phyloP scores from a whole-genome alignment of 2,113 vertebrate genomes.

The Dryoscopus gambensis region DNA sequence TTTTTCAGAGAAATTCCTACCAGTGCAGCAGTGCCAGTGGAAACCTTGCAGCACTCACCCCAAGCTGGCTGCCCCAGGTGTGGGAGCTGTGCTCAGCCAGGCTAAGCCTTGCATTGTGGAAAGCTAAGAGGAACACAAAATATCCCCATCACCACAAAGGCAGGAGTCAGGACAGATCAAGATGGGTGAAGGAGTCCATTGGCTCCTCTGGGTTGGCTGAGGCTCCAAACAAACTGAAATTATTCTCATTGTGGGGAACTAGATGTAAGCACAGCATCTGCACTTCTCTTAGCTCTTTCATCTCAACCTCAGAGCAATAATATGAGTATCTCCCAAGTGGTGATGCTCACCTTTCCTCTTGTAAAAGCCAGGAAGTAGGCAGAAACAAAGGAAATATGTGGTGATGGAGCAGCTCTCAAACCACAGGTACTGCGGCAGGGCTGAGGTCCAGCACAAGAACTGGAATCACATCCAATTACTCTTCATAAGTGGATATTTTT shows the following conservation, averaged over 20 bases:
- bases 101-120: neutral
- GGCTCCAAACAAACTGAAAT: neutral
- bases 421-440: neutral
- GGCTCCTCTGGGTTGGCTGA: neutral
- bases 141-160: neutral
- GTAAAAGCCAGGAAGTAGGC: neutral
- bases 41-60: neutral
- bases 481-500: neutral
- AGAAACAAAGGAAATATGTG: neutral
- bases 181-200: neutral
- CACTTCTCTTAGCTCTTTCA: neutral
- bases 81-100: fast-evolving
- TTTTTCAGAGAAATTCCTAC: neutral
- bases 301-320: neutral
- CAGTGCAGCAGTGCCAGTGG: neutral
- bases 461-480: neutral
- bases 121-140: neutral
- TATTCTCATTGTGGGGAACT: neutral
- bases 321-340: neutral
- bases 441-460: neutral
- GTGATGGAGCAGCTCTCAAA: neutral
- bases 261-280: neutral
- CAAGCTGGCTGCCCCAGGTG: neutral
- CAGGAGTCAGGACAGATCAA: neutral
- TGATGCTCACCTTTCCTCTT: neutral